Conservation (phyloP, 2,113 vertebrate genomes). For the Microcebus tavaratra region DNA sequence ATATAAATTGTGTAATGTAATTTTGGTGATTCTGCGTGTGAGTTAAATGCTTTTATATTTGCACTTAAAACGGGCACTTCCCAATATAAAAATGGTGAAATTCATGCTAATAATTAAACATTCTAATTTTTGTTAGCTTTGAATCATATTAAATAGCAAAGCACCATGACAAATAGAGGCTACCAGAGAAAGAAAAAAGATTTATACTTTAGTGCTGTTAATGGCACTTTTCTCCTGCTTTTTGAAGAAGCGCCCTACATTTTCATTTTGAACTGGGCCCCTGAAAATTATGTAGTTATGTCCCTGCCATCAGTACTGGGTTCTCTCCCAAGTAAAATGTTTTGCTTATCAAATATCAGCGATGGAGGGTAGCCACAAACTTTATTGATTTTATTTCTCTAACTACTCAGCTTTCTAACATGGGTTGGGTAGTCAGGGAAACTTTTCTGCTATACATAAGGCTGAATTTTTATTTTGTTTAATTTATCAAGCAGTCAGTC, state of each 20-base stretch:
- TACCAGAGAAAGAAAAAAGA: neutral
- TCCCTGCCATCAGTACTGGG: neutral
- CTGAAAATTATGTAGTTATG: neutral
- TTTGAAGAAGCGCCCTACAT: neutral
- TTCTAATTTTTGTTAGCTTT: constrained; percentile 4
- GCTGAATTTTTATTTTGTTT: neutral
- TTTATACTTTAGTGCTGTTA: neutral
- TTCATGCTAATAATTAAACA: neutral
- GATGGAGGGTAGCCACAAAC: neutral
- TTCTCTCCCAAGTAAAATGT: neutral
- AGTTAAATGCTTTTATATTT: neutral
- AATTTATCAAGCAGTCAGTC: neutral
- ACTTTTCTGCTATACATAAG: constrained; percentile 9
- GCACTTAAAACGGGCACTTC: neutral
- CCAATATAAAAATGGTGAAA: neutral
- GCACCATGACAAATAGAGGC: neutral
- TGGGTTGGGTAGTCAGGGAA: neutral
- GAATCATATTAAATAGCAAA: neutral
- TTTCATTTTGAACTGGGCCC: neutral
- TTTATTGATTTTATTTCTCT: neutral
- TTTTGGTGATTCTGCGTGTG: neutral
- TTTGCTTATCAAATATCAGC: neutral
- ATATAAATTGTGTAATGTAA: neutral
- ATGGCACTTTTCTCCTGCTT: neutral
- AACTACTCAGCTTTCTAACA: neutral